Evolutionary conservation across 2,797 vertebrate species (phyloP), one percentile per base, ranked within the genome.

Genomic region (Girardinus metallicus): DNA sequence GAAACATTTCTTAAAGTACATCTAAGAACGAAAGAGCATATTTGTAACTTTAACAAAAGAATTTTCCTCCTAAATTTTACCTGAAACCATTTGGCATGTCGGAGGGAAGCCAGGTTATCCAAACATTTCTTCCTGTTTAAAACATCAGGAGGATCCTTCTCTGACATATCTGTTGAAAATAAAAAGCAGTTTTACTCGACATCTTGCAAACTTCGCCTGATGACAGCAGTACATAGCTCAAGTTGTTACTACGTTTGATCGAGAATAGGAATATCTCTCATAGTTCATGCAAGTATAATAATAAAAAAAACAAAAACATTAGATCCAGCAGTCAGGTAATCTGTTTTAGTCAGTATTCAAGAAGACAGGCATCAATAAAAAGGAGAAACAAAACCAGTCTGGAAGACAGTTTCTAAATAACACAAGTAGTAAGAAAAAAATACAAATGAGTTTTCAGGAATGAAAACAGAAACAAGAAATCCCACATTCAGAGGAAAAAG

Each of bases 41-140:
- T 49, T 6, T 18, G 75, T n/a, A 44, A 41, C 34, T 15, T 23
- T 0, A 68, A 23, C 57, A n/a, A 49, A 43, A 29, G n/a, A 7
- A 18, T 47, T 53, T 53, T 10, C 23, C 23, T 8, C 3, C 23
- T 41, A n/a, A 10, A 16, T 10, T 47, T 39, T 91, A 97, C 97
- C 97, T 97, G 96, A 92, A 98, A 98, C 97, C 97, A 98, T 88
- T 97, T 98, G 75, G 97, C 96, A 0, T 96, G 96, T 71, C 96
- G 95, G 26, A 97, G 95, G 72, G 96, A 92, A 3, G 97, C 96
- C 85, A 97, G 93, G 29, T 96, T 94, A 81, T 97, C 96, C 11
- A 96, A 92, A 88, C 96, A 97, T 83, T 94, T 96, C 76, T 83
- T 93, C 78, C 88, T 93, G 86, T 93, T 95, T 81, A 97, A 93